A percentile compares a stretch with the other conserved stretches of the same genome.
These are phyloP conservation scores for Digitonthophagus gazella DNA, from an alignment of 2,888 invertebrate genomes.

Conservation along the genomic window DNA sequence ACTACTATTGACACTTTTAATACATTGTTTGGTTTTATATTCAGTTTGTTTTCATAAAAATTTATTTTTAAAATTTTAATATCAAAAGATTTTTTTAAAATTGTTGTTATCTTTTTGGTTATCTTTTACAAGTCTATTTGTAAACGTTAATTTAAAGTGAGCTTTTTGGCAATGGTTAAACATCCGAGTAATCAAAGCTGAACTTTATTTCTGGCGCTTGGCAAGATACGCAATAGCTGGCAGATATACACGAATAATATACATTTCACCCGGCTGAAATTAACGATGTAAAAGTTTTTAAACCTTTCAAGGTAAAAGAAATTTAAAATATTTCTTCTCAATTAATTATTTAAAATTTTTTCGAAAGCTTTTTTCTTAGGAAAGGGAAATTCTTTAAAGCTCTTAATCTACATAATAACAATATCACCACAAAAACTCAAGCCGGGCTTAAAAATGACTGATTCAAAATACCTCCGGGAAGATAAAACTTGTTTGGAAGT, in stretches of 20 bases:
- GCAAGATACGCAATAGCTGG: not conserved
- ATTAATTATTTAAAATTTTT: no score
- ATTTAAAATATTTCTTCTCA: not conserved
- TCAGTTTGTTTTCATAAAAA: no score
- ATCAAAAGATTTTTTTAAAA: no score
- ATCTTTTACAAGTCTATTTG: no score
- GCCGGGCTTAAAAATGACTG: not conserved
- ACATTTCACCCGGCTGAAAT: not conserved
- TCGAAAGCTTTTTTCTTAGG: no score
- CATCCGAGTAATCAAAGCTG: not conserved
- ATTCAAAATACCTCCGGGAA: not conserved
- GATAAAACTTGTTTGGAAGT: not conserved
- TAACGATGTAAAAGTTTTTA: no score
- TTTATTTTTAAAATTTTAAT: no score
- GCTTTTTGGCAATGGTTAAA: not conserved
- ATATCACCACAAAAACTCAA: not conserved
- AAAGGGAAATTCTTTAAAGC: no score
- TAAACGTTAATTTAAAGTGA: not conserved
- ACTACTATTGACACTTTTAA: no score
- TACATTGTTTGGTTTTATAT: no score
- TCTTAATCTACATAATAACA: no score
- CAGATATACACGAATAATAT: not conserved
- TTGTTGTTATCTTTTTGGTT: no score
- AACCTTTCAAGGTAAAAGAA: not conserved
- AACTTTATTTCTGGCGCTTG: not conserved